phyloP scores from a whole-genome alignment of 2,797 vertebrate genomes.

The Melanotaenia nigrans region DNA sequence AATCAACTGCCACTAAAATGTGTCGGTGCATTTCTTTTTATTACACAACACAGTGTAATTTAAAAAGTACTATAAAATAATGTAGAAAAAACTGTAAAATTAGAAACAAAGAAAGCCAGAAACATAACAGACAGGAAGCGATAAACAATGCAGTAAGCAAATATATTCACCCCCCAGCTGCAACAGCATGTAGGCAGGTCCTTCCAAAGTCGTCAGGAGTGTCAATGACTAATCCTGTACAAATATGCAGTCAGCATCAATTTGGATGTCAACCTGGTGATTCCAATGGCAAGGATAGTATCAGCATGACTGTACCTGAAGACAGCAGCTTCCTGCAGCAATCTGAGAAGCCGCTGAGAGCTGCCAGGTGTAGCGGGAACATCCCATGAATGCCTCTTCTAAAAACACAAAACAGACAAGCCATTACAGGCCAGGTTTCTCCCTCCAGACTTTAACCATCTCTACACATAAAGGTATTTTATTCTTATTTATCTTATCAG shows the following conservation, averaged over 20 bases:
- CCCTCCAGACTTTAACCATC: slow-evolving; percentile 8
- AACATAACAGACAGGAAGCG: background rate
- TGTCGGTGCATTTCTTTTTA: background rate
- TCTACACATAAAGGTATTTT: background rate
- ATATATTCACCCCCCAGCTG: slow-evolving; percentile 91
- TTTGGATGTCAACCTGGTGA: slow-evolving; percentile 35
- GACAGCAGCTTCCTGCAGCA: slow-evolving; percentile 98
- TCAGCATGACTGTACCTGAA: slow-evolving; percentile 84
- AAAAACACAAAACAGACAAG: slow-evolving; percentile 45
- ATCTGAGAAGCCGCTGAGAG: slow-evolving; percentile 97
- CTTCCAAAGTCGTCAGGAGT: slow-evolving; percentile 96
- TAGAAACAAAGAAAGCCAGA: background rate
- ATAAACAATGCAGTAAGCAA: background rate
- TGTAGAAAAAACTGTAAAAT: background rate
- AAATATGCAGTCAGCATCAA: slow-evolving; percentile 52
- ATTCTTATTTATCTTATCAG: background rate
- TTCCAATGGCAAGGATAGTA: slow-evolving; percentile 4
- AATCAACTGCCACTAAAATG: background rate
- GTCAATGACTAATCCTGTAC: slow-evolving; percentile 92
- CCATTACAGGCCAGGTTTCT: slow-evolving; percentile 28
- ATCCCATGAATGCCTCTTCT: slow-evolving; percentile 97
- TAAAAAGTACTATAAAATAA: background rate
- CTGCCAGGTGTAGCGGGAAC: slow-evolving; percentile 98
- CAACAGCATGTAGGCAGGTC: slow-evolving; percentile 96
- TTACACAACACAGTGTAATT: no score